These are phyloP conservation scores for Bungarus multicinctus DNA, from an alignment of 2,113 vertebrate species.

Conservation along the genomic window DNA sequence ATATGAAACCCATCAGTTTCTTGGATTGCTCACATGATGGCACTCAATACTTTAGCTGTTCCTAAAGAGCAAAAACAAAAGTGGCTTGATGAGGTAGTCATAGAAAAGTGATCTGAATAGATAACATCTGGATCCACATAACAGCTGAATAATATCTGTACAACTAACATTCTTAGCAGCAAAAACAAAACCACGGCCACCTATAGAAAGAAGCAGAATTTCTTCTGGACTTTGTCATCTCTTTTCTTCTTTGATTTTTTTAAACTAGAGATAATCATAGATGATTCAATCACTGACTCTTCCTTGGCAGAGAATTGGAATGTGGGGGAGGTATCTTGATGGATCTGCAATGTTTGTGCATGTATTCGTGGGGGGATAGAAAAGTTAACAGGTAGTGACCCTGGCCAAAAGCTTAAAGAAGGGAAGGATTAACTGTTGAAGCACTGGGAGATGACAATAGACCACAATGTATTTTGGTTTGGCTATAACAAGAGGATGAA, in stretches of 20 bases:
- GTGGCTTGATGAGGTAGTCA: not conserved
- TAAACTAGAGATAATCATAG: slow-evolving; percentile 20
- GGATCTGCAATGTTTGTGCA: not conserved
- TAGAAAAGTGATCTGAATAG: not conserved
- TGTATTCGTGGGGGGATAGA: slow-evolving; percentile 10
- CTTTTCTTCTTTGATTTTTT: not conserved
- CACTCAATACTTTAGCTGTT: not conserved
- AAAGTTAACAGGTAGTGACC: slow-evolving; percentile 41
- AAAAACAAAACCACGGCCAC: not conserved
- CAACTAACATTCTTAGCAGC: not conserved
- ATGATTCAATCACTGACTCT: slow-evolving; percentile 36
- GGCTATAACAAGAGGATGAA: slow-evolving; percentile 26
- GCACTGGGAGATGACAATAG: not conserved
- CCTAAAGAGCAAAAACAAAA: not conserved
- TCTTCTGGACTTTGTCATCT: not conserved
- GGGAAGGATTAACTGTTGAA: slow-evolving; percentile 14
- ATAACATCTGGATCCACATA: not conserved
- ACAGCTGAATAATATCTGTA: not conserved
- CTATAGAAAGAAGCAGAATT: not conserved
- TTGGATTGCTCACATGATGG: not conserved
- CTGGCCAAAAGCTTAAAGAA: not conserved
- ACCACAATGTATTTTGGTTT: slow-evolving; percentile 25
- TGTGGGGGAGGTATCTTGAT: slow-evolving; percentile 35
- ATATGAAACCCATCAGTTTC: not conserved
- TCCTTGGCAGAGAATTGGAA: slow-evolving; percentile 38